Percentiles rank a stretch among this genome's conserved stretches.
Conservation (phyloP, 2,888 invertebrate genomes). For the Drosophila neotestacea region DNA sequence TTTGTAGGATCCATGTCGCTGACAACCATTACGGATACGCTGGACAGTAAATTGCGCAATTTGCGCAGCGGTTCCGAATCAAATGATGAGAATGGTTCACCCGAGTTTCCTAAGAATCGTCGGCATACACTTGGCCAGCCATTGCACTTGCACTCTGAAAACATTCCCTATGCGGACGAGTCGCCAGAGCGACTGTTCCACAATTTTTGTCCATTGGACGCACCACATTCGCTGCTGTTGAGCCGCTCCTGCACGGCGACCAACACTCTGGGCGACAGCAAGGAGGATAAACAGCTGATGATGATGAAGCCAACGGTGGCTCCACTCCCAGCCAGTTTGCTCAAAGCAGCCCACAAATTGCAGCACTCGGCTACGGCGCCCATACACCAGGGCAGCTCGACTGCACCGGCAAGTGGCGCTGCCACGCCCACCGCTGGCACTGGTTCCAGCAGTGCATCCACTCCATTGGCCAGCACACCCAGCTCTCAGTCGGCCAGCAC, state of each 20-base stretch:
- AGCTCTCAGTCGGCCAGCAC: conserved; percentile 35
- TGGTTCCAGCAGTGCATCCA: conserved; percentile 43
- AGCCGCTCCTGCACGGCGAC: conserved; percentile 80
- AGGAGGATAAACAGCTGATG: conserved; percentile 52
- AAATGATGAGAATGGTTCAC: conserved; percentile 86
- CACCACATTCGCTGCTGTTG: conserved; percentile 72
- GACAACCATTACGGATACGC: conserved; percentile 93
- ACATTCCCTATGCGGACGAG: conserved; percentile 91
- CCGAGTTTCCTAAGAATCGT: conserved; percentile 83
- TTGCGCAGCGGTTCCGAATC: conserved; percentile 89
- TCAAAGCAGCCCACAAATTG: conserved; percentile 75
- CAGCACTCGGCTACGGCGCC: conserved; percentile 83
- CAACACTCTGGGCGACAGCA: conserved; percentile 59
- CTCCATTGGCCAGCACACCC: conserved; percentile 45
- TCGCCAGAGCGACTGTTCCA: conserved; percentile 86
- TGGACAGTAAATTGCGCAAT: conserved; percentile 93
- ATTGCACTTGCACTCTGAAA: conserved; percentile 86
- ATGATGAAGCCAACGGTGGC: conserved; percentile 50
- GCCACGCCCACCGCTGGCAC: conserved; percentile 73
- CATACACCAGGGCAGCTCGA: conserved; percentile 69
- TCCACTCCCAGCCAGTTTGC: conserved; percentile 55
- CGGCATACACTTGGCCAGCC: conserved; percentile 84
- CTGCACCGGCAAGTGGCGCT: conserved; percentile 74
- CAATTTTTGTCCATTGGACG: conserved; percentile 76
- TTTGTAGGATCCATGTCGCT: conserved; percentile 91